A percentile compares a stretch with the other conserved stretches of the same genome.
Evolutionary conservation across 2,797 vertebrate genomes (phyloP).

Genomic region (Sebastolobus altivelis): DNA sequence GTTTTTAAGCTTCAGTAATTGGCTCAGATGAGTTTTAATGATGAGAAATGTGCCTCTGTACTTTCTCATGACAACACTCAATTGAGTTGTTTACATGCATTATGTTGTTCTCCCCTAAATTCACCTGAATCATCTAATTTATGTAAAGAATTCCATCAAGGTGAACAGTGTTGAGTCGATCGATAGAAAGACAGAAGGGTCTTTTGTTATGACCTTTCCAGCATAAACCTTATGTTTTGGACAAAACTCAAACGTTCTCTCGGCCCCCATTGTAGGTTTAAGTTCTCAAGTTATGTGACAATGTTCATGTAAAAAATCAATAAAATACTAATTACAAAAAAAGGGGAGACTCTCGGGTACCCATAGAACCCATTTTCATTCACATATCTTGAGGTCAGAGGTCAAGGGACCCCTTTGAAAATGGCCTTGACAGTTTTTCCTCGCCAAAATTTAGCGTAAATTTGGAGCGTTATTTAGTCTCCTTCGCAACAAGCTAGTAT

Average conservation of each 20-base stretch:
- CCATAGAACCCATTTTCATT: too few species aligned
- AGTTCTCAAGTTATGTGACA: too few species aligned
- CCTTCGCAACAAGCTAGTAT: too few species aligned
- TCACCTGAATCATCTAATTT: not conserved
- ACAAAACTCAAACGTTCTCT: not conserved
- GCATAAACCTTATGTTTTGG: not conserved
- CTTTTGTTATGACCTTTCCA: not conserved
- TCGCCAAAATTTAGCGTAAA: too few species aligned
- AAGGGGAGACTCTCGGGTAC: too few species aligned
- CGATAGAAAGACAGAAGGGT: not conserved
- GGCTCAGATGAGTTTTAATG: constrained; percentile 25
- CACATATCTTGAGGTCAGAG: too few species aligned
- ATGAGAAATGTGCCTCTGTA: constrained; percentile 12
- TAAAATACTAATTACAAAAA: too few species aligned
- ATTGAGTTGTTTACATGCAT: not conserved
- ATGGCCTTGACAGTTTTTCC: too few species aligned
- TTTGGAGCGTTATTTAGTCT: too few species aligned
- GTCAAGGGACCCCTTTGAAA: too few species aligned
- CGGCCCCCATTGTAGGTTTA: not conserved
- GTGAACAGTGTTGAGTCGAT: not conserved
- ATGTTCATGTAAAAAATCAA: too few species aligned
- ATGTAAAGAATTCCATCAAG: not conserved
- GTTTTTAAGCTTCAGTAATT: constrained; percentile 13
- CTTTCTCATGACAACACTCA: not conserved
- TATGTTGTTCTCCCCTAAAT: not conserved